A percentile compares a stretch with the other conserved stretches of the same genome.
Evolutionary conservation across 2,113 vertebrate genomes (phyloP).

Genomic region (Hippocampus abdominalis): DNA sequence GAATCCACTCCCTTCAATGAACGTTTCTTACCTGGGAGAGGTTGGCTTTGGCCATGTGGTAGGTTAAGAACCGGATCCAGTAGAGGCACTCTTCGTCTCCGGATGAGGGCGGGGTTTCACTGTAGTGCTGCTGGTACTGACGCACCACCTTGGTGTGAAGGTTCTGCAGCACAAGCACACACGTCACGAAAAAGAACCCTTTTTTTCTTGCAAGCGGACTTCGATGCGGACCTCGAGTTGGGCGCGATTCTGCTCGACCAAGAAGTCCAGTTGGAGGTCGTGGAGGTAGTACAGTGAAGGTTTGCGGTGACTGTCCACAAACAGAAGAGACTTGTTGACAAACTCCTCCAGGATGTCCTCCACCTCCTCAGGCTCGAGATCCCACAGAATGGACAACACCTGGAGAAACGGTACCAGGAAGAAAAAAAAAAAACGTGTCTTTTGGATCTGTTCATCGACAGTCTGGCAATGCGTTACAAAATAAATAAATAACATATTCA

Average conservation of each 20-base stretch:
- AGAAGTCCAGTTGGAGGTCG: constrained; percentile 94
- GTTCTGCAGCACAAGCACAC: constrained; percentile 61
- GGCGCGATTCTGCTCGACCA: constrained; percentile 83
- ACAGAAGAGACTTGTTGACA: constrained; percentile 92
- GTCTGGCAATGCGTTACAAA: no score
- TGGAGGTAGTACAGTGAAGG: constrained; percentile 92
- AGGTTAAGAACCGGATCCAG: constrained; percentile 87
- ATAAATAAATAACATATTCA: neutral
- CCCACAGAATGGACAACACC: constrained; percentile 92
- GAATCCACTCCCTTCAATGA: neutral
- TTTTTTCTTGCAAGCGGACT: neutral
- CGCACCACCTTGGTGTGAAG: constrained; percentile 86
- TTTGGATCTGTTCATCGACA: neutral
- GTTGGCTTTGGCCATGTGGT: constrained; percentile 89
- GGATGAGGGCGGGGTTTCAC: constrained; percentile 61
- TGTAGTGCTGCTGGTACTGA: constrained; percentile 82
- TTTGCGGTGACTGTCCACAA: constrained; percentile 84
- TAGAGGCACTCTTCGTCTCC: constrained; percentile 85
- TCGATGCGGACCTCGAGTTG: constrained; percentile 76
- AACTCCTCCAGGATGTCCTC: constrained; percentile 93
- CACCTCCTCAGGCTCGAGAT: constrained; percentile 87
- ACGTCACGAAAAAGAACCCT: neutral
- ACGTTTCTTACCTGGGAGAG: constrained; percentile 79
- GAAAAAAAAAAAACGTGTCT: neutral
- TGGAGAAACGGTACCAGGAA: constrained; percentile 36